phyloP scores from a whole-genome alignment of 1,140 invertebrate species.

The Aleiodes sp. region DNA sequence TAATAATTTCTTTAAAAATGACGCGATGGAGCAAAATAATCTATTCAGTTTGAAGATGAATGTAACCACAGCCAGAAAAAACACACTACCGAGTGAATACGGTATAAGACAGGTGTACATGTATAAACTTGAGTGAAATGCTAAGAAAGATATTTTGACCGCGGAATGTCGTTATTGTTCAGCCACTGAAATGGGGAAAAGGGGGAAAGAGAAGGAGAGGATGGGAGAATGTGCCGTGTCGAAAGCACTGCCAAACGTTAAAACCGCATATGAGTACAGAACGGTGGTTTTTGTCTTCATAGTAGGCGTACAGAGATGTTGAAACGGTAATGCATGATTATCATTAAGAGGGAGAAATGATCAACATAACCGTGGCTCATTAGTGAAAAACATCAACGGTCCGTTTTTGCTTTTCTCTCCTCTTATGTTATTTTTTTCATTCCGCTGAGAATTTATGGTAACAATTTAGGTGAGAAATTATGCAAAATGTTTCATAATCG shows the following conservation, averaged over 20 bases:
- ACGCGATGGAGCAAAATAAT: not conserved
- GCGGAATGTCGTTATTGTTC: constrained; percentile 32
- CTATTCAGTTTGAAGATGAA: constrained; percentile 1
- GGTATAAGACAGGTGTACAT: not conserved
- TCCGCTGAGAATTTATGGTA: too few species aligned
- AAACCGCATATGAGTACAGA: constrained; percentile 21
- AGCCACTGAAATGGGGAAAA: not conserved
- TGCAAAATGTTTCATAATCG: not conserved
- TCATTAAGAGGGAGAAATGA: not conserved
- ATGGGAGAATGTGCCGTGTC: not conserved
- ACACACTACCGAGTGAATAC: not conserved
- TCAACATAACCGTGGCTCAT: not conserved
- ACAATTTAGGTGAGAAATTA: too few species aligned
- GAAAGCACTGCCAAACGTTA: constrained; percentile 17
- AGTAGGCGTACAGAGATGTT: not conserved
- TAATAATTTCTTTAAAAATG: not conserved
- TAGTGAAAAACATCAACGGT: not conserved
- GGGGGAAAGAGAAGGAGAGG: not conserved
- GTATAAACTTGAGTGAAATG: constrained; percentile 14
- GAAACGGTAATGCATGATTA: constrained; percentile 11
- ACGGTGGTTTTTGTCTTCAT: not conserved
- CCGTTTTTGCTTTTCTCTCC: too few species aligned
- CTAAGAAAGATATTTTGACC: constrained; percentile 23
- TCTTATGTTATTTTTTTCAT: too few species aligned
- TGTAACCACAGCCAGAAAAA: not conserved